Evolutionary conservation across 2,888 invertebrate genomes (phyloP).

Genomic region (Drosophila setosimentum): DNA sequence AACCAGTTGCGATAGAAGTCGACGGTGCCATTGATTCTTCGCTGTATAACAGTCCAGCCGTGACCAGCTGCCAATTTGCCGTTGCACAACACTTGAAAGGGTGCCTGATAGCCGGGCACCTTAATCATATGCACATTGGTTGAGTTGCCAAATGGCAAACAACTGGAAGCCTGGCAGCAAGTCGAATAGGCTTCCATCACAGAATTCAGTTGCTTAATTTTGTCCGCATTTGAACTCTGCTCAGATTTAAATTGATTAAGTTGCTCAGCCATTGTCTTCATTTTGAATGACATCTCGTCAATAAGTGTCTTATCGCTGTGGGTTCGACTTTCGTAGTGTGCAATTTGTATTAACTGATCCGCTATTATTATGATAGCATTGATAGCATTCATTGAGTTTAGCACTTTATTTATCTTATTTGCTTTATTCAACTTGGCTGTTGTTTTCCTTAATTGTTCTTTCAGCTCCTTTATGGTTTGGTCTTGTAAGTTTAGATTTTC

Average conservation of each 20-base stretch:
- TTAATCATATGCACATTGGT: constrained; percentile 19
- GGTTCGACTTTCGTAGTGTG: rapidly evolving
- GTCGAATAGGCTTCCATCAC: neutral
- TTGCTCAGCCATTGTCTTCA: neutral
- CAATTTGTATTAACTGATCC: rapidly evolving
- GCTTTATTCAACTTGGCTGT: neutral
- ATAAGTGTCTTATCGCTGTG: neutral
- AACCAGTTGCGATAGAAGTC: constrained; percentile 55
- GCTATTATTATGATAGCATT: neutral
- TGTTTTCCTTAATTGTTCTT: neutral
- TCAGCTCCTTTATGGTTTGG: too few relatives aligned
- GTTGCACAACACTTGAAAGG: constrained; percentile 38
- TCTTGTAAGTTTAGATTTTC: neutral
- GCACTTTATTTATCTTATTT: neutral
- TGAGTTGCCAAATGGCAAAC: constrained; percentile 15
- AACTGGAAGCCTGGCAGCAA: constrained; percentile 23
- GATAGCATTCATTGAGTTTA: neutral
- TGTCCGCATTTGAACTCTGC: neutral
- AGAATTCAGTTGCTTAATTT: constrained; percentile 1
- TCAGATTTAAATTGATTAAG: neutral
- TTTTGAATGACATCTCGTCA: neutral
- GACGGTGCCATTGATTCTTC: constrained; percentile 36
- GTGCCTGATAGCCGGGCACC: constrained; percentile 4
- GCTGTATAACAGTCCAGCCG: constrained; percentile 60
- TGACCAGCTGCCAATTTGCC: constrained; percentile 18